Conservation (phyloP, 2,797 vertebrate genomes). For the Cheirogaleus major region DNA sequence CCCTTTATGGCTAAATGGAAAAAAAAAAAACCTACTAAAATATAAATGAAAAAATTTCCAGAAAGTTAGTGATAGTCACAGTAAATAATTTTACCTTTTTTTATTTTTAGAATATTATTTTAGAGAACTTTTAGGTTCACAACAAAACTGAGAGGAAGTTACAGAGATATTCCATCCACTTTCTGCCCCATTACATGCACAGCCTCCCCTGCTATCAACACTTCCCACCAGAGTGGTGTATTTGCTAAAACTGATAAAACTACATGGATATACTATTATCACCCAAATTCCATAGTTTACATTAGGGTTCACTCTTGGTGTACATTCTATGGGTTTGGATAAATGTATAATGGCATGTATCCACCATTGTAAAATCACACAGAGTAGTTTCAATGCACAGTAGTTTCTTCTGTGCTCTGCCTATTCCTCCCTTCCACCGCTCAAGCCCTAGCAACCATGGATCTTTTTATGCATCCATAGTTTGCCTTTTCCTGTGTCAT, state of each 20-base stretch:
- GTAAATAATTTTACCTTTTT: slow-evolving; percentile 1
- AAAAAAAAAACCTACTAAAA: not conserved
- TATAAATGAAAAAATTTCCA: not conserved
- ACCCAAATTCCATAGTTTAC: not conserved
- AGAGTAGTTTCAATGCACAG: not conserved
- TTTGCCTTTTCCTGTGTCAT: not conserved
- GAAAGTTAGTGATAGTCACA: not conserved
- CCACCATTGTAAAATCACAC: not conserved
- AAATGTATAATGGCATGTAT: not conserved
- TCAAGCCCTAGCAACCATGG: not conserved
- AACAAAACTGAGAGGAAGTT: not conserved
- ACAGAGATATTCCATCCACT: not conserved
- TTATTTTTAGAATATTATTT: not conserved
- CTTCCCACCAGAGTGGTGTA: not conserved
- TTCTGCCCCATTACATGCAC: not conserved
- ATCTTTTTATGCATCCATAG: not conserved
- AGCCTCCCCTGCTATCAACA: not conserved
- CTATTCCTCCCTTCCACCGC: not conserved
- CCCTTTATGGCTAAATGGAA: not conserved
- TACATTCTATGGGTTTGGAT: not conserved
- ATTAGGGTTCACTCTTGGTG: not conserved
- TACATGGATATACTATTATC: rapidly evolving
- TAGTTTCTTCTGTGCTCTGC: not conserved
- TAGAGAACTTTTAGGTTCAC: not conserved
- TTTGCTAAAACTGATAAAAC: not conserved